These are phyloP conservation scores for Tiphia femorata DNA, from an alignment of 2,888 invertebrate genomes.

Conservation along the genomic window DNA sequence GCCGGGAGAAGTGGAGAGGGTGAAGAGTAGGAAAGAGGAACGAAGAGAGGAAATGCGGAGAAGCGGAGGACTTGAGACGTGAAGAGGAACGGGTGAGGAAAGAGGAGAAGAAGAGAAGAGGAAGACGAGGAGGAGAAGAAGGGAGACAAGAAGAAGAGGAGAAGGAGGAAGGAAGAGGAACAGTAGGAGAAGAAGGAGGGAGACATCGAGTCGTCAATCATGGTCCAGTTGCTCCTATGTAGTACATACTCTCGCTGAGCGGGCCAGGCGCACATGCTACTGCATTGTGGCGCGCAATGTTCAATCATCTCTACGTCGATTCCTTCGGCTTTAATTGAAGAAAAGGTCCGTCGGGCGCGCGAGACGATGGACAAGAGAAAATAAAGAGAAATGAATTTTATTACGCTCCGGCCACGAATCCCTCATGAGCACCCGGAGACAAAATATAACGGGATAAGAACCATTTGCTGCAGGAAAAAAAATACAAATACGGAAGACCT, in stretches of 20 bases:
- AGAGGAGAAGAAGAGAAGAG: constrained; percentile 4
- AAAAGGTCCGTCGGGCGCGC: constrained; percentile 41
- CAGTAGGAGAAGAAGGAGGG: constrained; percentile 18
- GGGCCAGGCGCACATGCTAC: constrained; percentile 49
- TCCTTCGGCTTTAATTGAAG: constrained; percentile 57
- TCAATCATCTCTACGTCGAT: constrained; percentile 55
- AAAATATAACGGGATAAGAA: too few relatives aligned
- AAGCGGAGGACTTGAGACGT: too few relatives aligned
- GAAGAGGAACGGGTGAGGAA: neutral
- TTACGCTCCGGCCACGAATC: constrained; percentile 13
- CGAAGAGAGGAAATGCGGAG: constrained; percentile 11
- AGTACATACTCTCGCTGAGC: constrained; percentile 49
- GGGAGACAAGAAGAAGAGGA: constrained; percentile 15
- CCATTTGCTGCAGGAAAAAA: too few relatives aligned
- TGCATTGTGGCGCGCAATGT: constrained; percentile 53
- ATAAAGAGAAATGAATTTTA: constrained; percentile 26
- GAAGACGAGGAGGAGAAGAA: constrained; percentile 14
- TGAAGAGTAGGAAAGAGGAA: constrained; percentile 16
- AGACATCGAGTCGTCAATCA: constrained; percentile 63
- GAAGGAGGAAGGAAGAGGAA: constrained; percentile 17
- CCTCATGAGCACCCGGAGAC: too few relatives aligned
- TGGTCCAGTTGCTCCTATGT: constrained; percentile 63
- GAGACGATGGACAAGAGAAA: constrained; percentile 11
- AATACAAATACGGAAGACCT: too few relatives aligned
- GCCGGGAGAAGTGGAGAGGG: constrained; percentile 17